Base-by-base conservation (phyloP, 2,888 invertebrate species). In the Hirtodrosophila alboralis region DNA sequence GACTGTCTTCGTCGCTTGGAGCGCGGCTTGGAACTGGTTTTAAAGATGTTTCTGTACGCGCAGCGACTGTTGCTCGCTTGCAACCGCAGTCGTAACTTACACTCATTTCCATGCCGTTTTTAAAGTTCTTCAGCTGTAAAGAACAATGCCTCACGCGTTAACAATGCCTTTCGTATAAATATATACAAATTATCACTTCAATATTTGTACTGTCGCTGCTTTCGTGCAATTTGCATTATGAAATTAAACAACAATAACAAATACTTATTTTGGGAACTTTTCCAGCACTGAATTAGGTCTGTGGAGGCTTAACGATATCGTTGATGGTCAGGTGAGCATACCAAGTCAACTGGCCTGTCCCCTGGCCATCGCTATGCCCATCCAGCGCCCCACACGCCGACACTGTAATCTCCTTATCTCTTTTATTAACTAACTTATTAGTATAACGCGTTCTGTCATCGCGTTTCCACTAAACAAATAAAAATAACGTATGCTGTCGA, bases 31-130 rank as follows among this genome's bases (percentile, higher is more conserved):
- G 45, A 84, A 86, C 84, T 86, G 84, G 81, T 84, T 86, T 81
- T 57, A 40, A 40, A 58, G 31, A 16, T 57, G 49, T 33, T 45
- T 44, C 38, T 43, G 45, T 27, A 21, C 33, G 57, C 33, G 57
- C 30, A 30, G 30, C 48, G 38, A 16, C 10, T 18, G 43, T 54
- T 33, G 47, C 59, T 59, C 34, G 41, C 52, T 44, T 38, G 59
- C 38, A 52, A 28, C 7, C 37, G 40, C 51, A 48, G 9, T 51
- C 45, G 34, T 45, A 58, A 88, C 88, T 88, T 84, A 88, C 88
- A 87, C 89, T 84, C 88, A 88, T 88, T 72, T 87, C 79, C 81
- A 87, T 86, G 77, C 71, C 67, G 72, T 65, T 64, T 43, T 48
- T 30, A 13, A 21, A 40, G 28, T 56, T 49, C 44, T 61, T 12